These are phyloP conservation scores for Pecten maximus DNA, from an alignment of 2,888 invertebrate species.

Conservation along the genomic window DNA sequence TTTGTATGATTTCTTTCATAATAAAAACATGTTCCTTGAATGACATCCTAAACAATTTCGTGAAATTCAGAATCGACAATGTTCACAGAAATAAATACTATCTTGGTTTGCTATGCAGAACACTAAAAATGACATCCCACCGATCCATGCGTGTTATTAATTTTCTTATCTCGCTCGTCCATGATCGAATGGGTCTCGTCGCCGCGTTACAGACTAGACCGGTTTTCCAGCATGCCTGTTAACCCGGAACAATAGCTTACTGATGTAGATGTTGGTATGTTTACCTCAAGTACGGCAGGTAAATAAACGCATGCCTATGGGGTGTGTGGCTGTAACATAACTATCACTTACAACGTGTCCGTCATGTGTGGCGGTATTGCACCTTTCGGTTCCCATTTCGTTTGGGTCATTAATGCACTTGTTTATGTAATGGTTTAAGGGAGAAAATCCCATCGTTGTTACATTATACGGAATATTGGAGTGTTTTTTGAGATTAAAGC, in stretches of 20 bases:
- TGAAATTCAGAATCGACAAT: too few species aligned
- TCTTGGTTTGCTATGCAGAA: too few species aligned
- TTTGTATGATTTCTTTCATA: too few species aligned
- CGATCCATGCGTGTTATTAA: background rate
- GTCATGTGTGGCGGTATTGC: background rate
- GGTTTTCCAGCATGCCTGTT: background rate
- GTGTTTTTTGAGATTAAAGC: too few species aligned
- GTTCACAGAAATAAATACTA: too few species aligned
- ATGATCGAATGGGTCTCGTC: too few species aligned
- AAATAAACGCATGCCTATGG: background rate
- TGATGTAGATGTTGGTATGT: background rate
- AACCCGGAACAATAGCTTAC: conserved; percentile 18
- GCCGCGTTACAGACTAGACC: background rate
- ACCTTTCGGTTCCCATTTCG: background rate
- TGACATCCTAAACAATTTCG: too few species aligned
- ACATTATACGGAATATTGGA: too few species aligned
- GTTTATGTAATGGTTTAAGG: too few species aligned
- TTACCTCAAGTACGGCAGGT: background rate
- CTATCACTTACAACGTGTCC: background rate
- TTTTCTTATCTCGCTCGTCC: background rate
- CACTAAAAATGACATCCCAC: too few species aligned
- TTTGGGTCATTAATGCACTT: background rate
- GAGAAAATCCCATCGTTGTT: too few species aligned
- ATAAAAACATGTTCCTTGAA: too few species aligned
- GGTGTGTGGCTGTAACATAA: background rate